Conservation (phyloP, 1,140 invertebrate species). For the Drosophila funebris region DNA sequence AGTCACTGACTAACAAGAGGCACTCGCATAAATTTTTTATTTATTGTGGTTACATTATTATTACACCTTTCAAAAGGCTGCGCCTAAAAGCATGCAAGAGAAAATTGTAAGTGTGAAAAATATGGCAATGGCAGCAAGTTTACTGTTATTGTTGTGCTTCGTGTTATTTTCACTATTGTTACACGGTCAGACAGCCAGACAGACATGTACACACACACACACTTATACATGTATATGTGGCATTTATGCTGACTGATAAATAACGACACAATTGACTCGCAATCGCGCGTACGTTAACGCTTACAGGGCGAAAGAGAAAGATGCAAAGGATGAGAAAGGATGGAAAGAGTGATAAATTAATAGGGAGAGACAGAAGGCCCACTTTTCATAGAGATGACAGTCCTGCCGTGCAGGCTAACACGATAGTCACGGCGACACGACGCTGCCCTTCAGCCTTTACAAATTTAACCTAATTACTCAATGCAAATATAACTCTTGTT, state of each 20-base stretch:
- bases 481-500: no score
- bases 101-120: conserved; percentile 34
- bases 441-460: no score
- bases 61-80: conserved; percentile 50
- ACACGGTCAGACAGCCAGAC: conserved; percentile 3
- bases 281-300: conserved; percentile 65
- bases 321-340: neutral
- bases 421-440: neutral
- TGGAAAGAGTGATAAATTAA: conserved; percentile 22
- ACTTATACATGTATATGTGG: conserved; percentile 17
- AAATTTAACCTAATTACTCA: no score
- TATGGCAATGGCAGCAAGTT: conserved; percentile 36
- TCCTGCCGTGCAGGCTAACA: neutral
- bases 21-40: conserved; percentile 33
- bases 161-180: conserved; percentile 16
- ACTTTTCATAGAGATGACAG: conserved; percentile 1
- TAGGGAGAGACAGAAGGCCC: neutral
- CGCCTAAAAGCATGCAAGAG: conserved; percentile 52
- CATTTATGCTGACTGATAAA: conserved; percentile 70
- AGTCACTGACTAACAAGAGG: conserved; percentile 32
- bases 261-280: conserved; percentile 76
- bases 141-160: neutral
- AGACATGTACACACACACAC: neutral
- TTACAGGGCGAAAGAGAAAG: conserved; percentile 20
- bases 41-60: conserved; percentile 51